Percentiles rank a stretch among this genome's conserved stretches.
phyloP scores from a whole-genome alignment of 2,113 vertebrate species.

The Nyctereutes procyonoides region DNA sequence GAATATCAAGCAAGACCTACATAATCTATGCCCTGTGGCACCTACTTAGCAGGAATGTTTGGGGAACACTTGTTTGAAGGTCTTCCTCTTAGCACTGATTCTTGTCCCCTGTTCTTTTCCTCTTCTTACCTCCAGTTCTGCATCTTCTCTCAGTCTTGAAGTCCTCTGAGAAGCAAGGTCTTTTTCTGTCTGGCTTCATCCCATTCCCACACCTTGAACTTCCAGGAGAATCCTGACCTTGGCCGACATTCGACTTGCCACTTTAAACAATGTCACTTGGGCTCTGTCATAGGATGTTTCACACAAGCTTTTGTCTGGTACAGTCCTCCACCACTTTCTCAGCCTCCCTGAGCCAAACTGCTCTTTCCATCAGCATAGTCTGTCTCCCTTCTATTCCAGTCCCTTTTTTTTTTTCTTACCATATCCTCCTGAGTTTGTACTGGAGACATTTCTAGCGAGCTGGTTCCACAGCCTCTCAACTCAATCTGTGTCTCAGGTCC shows the following conservation, averaged over 20 bases:
- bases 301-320: background rate
- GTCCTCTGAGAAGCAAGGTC: background rate
- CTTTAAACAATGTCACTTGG: too few species aligned
- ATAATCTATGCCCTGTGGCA: rapidly evolving
- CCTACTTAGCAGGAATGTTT: background rate
- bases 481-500: background rate
- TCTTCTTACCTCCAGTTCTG: background rate
- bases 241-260: background rate
- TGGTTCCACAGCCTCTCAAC: background rate
- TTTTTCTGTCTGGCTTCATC: background rate
- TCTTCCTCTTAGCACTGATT: background rate
- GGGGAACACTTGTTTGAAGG: background rate
- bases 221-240: background rate
- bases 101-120: background rate
- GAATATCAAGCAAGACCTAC: background rate
- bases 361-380: background rate
- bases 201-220: background rate
- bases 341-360: background rate
- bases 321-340: rapidly evolving
- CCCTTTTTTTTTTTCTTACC: background rate
- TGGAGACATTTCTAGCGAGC: background rate
- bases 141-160: background rate
- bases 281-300: background rate
- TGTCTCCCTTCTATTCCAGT: background rate
- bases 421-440: background rate